A percentile compares a stretch with the other conserved stretches of the same genome.
Conservation (phyloP, 2,888 invertebrate species). For the Lithodes maja region DNA sequence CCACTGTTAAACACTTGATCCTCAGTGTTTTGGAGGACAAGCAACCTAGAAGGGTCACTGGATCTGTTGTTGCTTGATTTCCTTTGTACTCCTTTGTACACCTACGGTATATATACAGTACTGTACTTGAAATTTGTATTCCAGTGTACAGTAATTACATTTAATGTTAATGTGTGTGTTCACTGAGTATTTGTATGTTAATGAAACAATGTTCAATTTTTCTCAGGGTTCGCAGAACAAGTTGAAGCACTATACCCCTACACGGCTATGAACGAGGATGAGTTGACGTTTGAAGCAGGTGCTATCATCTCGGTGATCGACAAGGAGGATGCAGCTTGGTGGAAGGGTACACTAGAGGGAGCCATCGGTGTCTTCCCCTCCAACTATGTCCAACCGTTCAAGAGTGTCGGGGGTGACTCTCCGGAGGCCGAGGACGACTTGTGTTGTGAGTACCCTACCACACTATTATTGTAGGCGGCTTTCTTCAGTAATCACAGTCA, state of each 20-base stretch:
- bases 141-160: no score
- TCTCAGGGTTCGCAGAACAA: conserved; percentile 79
- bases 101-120: no score
- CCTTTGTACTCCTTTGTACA: no score
- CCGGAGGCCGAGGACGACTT: conserved; percentile 63
- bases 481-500: neutral
- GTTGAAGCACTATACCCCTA: conserved; percentile 96
- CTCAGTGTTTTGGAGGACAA: no score
- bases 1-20: no score
- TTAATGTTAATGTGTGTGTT: no score
- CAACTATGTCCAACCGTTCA: conserved; percentile 88
- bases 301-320: conserved; percentile 92
- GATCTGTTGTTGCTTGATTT: no score
- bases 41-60: no score
- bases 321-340: conserved; percentile 97
- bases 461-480: neutral
- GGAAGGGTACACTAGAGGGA: conserved; percentile 95
- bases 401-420: conserved; percentile 41
- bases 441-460: conserved; percentile 67
- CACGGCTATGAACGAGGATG: conserved; percentile 95
- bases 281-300: conserved; percentile 92
- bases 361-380: conserved; percentile 94
- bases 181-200: no score
- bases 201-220: no score
- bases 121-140: no score